Conservation (phyloP, 2,113 vertebrate species). For the Daboia siamensis region DNA sequence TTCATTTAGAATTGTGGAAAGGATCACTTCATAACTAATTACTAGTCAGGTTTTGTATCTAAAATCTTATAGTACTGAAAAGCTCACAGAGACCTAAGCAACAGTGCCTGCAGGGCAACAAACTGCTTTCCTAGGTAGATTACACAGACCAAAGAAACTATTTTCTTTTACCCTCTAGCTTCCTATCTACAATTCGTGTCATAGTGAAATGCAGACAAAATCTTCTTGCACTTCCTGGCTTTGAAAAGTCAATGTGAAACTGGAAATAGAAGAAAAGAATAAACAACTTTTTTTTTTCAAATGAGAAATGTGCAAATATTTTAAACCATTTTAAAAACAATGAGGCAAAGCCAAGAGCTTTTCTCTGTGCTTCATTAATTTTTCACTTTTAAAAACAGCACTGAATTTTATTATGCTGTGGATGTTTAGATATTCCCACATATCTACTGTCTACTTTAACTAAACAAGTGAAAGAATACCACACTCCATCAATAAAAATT, state of each 20-base stretch:
- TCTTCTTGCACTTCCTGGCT: conserved; percentile 38
- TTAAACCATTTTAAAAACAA: background rate
- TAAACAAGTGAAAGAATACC: background rate
- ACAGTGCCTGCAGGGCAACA: conserved; percentile 51
- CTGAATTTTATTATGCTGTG: background rate
- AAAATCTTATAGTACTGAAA: conserved; percentile 37
- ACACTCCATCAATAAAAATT: background rate
- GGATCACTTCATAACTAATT: background rate
- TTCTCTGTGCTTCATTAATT: background rate
- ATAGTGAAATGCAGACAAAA: conserved; percentile 59
- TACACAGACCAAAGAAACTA: conserved; percentile 59
- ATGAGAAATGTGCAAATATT: background rate
- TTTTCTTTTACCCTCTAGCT: conserved; percentile 66
- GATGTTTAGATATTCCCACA: background rate
- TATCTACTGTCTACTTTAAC: background rate
- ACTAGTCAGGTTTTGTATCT: conserved; percentile 21
- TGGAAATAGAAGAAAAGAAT: background rate
- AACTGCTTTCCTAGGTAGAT: conserved; percentile 49
- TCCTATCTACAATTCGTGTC: conserved; percentile 54
- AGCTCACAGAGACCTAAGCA: conserved; percentile 19
- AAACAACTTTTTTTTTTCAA: accelerated
- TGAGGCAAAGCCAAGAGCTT: background rate
- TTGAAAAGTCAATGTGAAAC: conserved; percentile 42
- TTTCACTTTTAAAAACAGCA: conserved; percentile 1
- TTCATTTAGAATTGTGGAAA: conserved; percentile 31